phyloP scores from a whole-genome alignment of 2,888 invertebrate genomes.

The Ectemnius cavifrons region DNA sequence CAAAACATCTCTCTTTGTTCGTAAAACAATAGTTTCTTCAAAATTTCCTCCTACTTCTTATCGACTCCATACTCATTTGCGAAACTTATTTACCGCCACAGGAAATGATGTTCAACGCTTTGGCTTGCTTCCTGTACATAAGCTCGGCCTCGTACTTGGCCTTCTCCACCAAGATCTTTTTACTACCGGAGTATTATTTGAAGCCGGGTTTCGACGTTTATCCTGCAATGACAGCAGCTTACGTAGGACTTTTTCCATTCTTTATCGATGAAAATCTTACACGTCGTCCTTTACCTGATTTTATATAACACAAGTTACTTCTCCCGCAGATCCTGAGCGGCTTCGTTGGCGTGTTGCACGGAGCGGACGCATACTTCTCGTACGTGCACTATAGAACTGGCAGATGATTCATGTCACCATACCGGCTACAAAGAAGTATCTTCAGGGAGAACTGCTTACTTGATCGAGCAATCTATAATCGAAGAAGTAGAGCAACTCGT shows the following conservation, averaged over 20 bases:
- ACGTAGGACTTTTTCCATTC: conserved; percentile 81
- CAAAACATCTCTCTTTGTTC: conserved; percentile 90
- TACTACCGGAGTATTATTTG: conserved; percentile 87
- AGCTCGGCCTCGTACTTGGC: conserved; percentile 90
- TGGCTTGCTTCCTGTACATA: conserved; percentile 88
- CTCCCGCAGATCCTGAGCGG: conserved; percentile 88
- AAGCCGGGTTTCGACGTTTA: conserved; percentile 89
- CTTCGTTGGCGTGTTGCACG: conserved; percentile 86
- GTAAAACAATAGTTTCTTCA: conserved; percentile 71
- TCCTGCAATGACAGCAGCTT: conserved; percentile 93
- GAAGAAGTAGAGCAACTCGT: too few relatives aligned
- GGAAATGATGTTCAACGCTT: conserved; percentile 89
- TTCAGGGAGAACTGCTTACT: not conserved
- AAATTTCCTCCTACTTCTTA: not conserved
- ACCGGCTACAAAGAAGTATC: not conserved
- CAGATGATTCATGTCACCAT: conserved; percentile 76
- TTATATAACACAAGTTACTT: not conserved
- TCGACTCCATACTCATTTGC: not conserved
- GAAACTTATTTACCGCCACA: conserved; percentile 75
- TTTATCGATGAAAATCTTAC: not conserved
- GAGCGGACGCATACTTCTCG: conserved; percentile 88
- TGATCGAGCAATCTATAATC: not conserved
- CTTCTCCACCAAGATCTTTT: conserved; percentile 86
- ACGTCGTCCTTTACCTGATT: not conserved
- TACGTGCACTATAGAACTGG: conserved; percentile 84